Conservation (phyloP, 2,113 vertebrate species). For the Otus sunia region DNA sequence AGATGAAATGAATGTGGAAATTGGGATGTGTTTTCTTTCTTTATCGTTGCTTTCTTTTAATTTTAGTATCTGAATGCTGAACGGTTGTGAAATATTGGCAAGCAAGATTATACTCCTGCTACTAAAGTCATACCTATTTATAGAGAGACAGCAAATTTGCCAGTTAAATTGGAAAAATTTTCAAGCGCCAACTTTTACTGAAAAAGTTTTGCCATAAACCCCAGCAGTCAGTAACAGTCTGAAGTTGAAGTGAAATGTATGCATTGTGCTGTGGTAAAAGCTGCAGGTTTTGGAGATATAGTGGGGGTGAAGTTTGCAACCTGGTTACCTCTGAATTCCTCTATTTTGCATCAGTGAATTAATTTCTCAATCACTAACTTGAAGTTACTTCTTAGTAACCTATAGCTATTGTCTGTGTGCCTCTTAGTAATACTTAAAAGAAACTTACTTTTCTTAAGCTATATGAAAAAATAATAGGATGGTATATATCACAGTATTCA, state of each 20-base stretch:
- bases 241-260: neutral
- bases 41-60: neutral
- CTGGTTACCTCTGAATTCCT: neutral
- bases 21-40: neutral
- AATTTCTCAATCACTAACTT: neutral
- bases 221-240: neutral
- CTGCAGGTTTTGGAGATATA: neutral
- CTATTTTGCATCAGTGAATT: neutral
- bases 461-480: neutral
- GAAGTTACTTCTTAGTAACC: neutral
- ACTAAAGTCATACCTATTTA: neutral
- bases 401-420: neutral
- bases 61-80: neutral
- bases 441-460: neutral
- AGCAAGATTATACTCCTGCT: neutral
- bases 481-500: neutral
- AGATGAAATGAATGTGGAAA: neutral
- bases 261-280: neutral
- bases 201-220: neutral
- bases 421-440: neutral
- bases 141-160: neutral
- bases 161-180: neutral
- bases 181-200: neutral
- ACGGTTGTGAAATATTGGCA: neutral
- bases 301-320: neutral